Evolutionary conservation across 2,888 invertebrate species (phyloP), one percentile per base, ranked within the genome.

Genomic region (Hemicrepidius hirtus): DNA sequence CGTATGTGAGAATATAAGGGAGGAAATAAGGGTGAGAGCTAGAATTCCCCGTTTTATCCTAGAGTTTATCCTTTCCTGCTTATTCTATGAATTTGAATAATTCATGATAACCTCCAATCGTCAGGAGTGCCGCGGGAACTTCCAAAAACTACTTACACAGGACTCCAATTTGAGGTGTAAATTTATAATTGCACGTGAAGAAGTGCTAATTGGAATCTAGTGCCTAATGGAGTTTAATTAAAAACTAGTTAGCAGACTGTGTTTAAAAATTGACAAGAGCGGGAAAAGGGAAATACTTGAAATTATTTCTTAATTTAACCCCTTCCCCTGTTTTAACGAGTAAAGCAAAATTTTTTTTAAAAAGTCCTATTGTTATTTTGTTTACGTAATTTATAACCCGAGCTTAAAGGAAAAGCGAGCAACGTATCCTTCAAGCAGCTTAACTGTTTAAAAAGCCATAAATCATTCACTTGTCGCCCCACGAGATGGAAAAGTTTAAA

Each of bases 401-500:
- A 74, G 68, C 66, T 73, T 69, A 75, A 74, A 70, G 53, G 57
- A 65, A 46, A 63, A 60, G 49, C 67, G 73, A 57, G 72, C 73
- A 73, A 69, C 73, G 77, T 73, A 70, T 75, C 77, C 75, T 73
- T 73, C 68, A 74, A 76, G 72, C 71, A 73, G 75, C 75, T 78
- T 75, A 77, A 80, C 77, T 79, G 78, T 78, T 80, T 79, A 80
- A 79, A 80, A 80, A 80, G 80, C 78, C 75, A 80, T 79, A 80
- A 81, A 81, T 81, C 81, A 81, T 79, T 77, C 78, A 70, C 80
- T 79, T 80, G 81, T 81, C 81, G 80, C 79, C 77, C 76, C 75
- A 68, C 75, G 78, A 80, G 80, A 81, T 80, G 80, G 78, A 80
- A 81, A 81, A 81, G 77, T 81, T 81, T 81, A 78, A 81, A 81